A percentile compares a stretch with the other conserved stretches of the same genome.
phyloP scores from a whole-genome alignment of 2,888 invertebrate genomes.

The Punctoribates punctum region DNA sequence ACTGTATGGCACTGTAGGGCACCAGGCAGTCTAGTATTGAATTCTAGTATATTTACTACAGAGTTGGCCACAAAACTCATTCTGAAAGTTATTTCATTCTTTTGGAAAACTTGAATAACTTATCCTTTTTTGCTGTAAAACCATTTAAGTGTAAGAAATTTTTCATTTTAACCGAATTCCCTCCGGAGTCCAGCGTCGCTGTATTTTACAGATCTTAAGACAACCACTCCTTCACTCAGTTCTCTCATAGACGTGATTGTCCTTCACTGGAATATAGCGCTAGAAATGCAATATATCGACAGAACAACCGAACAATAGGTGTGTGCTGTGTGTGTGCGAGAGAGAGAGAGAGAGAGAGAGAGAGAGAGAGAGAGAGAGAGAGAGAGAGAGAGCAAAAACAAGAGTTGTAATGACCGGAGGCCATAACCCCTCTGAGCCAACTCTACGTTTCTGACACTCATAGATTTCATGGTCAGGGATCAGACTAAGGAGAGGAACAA shows the following conservation, averaged over 20 bases:
- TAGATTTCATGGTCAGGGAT: conserved; percentile 2
- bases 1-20: background rate
- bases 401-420: background rate
- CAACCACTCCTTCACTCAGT: conserved; percentile 30
- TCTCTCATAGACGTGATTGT: conserved; percentile 5
- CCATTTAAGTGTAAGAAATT: conserved; percentile 22
- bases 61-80: conserved; percentile 25
- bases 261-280: background rate
- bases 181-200: background rate
- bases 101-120: conserved; percentile 26
- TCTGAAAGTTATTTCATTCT: conserved; percentile 25
- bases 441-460: background rate
- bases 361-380: too few relatives aligned
- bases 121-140: conserved; percentile 30
- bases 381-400: background rate
- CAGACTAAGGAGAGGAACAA: background rate
- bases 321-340: background rate
- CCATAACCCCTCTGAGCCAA: conserved; percentile 10
- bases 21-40: conserved; percentile 32
- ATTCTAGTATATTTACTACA: conserved; percentile 28
- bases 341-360: too few relatives aligned
- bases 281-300: background rate
- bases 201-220: background rate
- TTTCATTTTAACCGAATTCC: conserved; percentile 31
- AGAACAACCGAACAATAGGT: conserved; percentile 21